Evolutionary conservation across 2,113 vertebrate genomes (phyloP).

Genomic region (Stigmatopora argus): DNA sequence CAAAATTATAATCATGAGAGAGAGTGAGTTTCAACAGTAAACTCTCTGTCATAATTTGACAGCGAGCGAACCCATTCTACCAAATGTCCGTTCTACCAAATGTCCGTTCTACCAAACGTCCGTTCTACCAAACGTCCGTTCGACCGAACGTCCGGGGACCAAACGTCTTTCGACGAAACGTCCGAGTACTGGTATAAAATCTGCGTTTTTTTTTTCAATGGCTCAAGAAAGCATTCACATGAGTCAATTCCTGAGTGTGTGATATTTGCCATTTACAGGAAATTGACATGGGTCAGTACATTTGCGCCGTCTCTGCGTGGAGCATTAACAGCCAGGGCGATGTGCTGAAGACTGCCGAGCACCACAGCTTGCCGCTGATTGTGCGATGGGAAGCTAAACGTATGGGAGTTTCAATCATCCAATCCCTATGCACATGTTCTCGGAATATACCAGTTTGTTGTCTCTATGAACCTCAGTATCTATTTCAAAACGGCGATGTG

Average conservation of each 20-base stretch:
- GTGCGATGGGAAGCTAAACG: conserved; percentile 81
- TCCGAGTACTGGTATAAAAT: too few relatives aligned
- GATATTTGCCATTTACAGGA: conserved; percentile 48
- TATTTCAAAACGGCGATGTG: background rate
- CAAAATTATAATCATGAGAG: too few relatives aligned
- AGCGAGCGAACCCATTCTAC: too few relatives aligned
- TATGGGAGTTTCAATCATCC: conserved; percentile 50
- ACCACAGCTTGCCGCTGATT: conserved; percentile 65
- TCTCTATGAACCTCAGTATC: background rate
- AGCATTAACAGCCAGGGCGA: conserved; percentile 65
- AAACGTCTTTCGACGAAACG: too few relatives aligned
- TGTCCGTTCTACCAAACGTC: too few relatives aligned
- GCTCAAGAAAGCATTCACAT: background rate
- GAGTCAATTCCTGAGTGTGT: background rate
- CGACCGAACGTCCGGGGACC: too few relatives aligned
- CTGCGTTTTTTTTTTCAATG: too few relatives aligned
- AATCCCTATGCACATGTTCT: background rate
- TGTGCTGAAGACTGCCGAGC: conserved; percentile 73
- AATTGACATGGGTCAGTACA: conserved; percentile 80
- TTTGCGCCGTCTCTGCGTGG: conserved; percentile 80
- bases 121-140: too few relatives aligned
- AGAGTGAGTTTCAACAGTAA: too few relatives aligned
- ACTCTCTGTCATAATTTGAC: too few relatives aligned
- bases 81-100: too few relatives aligned
- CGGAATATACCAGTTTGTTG: background rate